Evolutionary conservation across 2,888 invertebrate species (phyloP).

Genomic region (Caenorhabditis uteleia): DNA sequence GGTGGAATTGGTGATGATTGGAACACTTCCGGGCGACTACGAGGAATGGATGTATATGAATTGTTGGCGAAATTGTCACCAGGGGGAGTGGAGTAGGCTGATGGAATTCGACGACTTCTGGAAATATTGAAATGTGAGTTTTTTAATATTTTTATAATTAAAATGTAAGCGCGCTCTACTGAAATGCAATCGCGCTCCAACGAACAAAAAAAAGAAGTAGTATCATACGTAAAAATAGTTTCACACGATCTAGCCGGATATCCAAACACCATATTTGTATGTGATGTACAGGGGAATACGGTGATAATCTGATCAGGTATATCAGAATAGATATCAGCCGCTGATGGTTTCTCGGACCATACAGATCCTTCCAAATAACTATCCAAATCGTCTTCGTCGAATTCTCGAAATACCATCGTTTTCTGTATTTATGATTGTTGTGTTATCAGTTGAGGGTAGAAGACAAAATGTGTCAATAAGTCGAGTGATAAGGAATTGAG

Average conservation of each 20-base stretch:
- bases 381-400: conserved; percentile 43
- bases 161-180: no score
- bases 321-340: conserved; percentile 25
- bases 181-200: not conserved
- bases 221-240: conserved; percentile 44
- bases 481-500: no score
- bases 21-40: no score
- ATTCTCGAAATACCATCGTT: conserved; percentile 8
- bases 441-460: no score
- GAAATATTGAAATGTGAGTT: no score
- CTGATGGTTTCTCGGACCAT: conserved; percentile 44
- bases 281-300: conserved; percentile 39
- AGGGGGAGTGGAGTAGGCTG: not conserved
- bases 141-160: no score
- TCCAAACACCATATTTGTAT: conserved; percentile 29
- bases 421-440: no score
- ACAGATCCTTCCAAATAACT: conserved; percentile 47
- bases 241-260: conserved; percentile 31
- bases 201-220: not conserved
- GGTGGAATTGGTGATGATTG: no score
- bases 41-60: no score
- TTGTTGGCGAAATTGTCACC: no score
- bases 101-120: conserved; percentile 5
- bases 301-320: conserved; percentile 32
- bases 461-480: no score